Conservation (phyloP, 2,888 invertebrate genomes). For the Chrysolina oricalcia region DNA sequence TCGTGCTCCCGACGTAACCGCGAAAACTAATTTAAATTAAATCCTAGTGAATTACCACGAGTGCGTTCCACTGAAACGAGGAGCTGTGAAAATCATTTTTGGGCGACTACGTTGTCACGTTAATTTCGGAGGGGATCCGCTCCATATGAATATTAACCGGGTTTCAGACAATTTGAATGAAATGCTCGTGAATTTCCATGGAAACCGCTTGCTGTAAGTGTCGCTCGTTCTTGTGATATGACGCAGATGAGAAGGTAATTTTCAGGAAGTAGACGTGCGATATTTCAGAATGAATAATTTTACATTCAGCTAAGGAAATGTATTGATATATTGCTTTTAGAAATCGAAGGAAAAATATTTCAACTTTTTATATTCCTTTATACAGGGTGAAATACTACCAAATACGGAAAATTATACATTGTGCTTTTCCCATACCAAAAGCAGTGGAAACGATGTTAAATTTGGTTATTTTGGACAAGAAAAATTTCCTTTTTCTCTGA, state of each 20-base stretch:
- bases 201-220: slow-evolving; percentile 61
- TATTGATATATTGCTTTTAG: too few relatives aligned
- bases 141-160: slow-evolving; percentile 25
- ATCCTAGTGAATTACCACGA: slow-evolving; percentile 82
- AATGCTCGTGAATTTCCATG: slow-evolving; percentile 71
- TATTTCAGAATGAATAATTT: not conserved
- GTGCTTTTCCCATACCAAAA: too few relatives aligned
- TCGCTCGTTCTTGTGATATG: slow-evolving; percentile 14
- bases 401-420: too few relatives aligned
- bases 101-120: not conserved
- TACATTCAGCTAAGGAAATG: too few relatives aligned
- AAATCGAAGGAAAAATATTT: too few relatives aligned
- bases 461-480: too few relatives aligned
- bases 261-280: slow-evolving; percentile 7
- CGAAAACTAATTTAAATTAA: slow-evolving; percentile 84
- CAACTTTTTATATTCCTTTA: too few relatives aligned
- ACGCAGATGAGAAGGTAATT: slow-evolving; percentile 27
- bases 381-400: too few relatives aligned
- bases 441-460: too few relatives aligned
- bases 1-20: slow-evolving; percentile 67
- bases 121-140: not conserved
- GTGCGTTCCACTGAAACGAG: slow-evolving; percentile 33
- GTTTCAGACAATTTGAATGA: slow-evolving; percentile 69
- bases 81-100: slow-evolving; percentile 16
- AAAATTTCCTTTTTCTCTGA: too few relatives aligned